Evolutionary conservation across 2,888 invertebrate genomes (phyloP).

Genomic region (Lepidochrysops patricia): DNA sequence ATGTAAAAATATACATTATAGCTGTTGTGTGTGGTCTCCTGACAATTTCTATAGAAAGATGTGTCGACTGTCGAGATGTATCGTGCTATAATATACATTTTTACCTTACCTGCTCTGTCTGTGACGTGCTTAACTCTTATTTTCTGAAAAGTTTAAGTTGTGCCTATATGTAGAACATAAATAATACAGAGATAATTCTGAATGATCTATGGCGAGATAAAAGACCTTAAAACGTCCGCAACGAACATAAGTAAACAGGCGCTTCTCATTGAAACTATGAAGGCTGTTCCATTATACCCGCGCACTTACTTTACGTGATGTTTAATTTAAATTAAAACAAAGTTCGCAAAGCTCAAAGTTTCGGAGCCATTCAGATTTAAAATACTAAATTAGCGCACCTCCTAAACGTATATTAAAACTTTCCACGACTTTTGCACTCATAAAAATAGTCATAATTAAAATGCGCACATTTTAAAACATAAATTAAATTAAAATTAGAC

Average conservation of each 20-base stretch:
- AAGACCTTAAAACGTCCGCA: background rate
- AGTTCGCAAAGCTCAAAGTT: background rate
- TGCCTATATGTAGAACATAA: too few relatives aligned
- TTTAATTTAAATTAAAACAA: background rate
- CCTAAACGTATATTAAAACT: background rate
- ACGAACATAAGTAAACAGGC: background rate
- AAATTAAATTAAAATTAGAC: slow-evolving; percentile 14
- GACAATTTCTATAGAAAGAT: too few relatives aligned
- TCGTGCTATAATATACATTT: too few relatives aligned
- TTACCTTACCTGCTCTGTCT: too few relatives aligned
- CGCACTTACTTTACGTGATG: background rate
- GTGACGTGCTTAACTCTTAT: too few relatives aligned
- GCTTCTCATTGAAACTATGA: background rate
- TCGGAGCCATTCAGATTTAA: background rate
- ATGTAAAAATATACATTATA: too few relatives aligned
- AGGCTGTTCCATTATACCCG: background rate
- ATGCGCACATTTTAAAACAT: slow-evolving; percentile 6
- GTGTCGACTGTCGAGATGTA: too few relatives aligned
- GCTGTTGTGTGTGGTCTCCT: too few relatives aligned
- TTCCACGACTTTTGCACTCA: background rate
- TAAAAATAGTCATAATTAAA: slow-evolving; percentile 1
- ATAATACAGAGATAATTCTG: background rate
- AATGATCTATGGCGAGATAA: background rate
- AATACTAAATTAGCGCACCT: background rate
- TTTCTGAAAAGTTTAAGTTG: too few relatives aligned